Base-by-base conservation (phyloP, 2,797 vertebrate species). In the Thunnus albacares region DNA sequence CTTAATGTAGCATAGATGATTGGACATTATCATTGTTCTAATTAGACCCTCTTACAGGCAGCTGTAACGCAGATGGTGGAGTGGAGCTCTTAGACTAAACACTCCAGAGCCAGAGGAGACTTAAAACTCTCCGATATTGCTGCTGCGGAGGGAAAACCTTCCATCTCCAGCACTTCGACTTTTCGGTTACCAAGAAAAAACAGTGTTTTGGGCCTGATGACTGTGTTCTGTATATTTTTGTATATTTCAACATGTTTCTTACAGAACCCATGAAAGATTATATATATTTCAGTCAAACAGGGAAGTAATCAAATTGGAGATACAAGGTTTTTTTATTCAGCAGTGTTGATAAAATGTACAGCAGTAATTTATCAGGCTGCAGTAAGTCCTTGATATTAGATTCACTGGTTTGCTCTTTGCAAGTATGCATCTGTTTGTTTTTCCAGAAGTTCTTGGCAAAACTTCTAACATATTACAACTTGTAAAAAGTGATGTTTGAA, bases 11-110 rank as follows among this genome's bases (percentile, higher is more conserved):
- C 83, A 63, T 70, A 73, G 62, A 84, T 76, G 77, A 90, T 84
- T 81, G 89, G 79, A 85, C 76, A 83, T 88, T 85, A 89, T 85
- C 75, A 80, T 81, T 72, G 76, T 76, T 84, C 63, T 75, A 86
- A 93, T 91, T 85, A 86, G 71, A 59, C 52, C 49, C 4, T 79
- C 41, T 33, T 70, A 73, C 79, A 80, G 69, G 75, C 92, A 93
- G 90, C 90, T 92, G 92, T 90, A 79, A 47, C 79, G 80, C 92
- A 94, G 92, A 92, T 92, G 91, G 80, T 20, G 68, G 66, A 73
- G 64, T 62, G 52, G 14, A 69, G 73, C 78, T 58, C 82, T 68
- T 87, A 93, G 91, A 92, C 91, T 93, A 93, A 92, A 94, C 93
- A 92, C 62, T 74, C 17, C 67, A 45, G 82, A 87, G 67, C 61